Percentiles rank a stretch among this genome's conserved stretches.
These are phyloP conservation scores for Mugil cephalus DNA, from an alignment of 2,113 vertebrate genomes.

Conservation along the genomic window DNA sequence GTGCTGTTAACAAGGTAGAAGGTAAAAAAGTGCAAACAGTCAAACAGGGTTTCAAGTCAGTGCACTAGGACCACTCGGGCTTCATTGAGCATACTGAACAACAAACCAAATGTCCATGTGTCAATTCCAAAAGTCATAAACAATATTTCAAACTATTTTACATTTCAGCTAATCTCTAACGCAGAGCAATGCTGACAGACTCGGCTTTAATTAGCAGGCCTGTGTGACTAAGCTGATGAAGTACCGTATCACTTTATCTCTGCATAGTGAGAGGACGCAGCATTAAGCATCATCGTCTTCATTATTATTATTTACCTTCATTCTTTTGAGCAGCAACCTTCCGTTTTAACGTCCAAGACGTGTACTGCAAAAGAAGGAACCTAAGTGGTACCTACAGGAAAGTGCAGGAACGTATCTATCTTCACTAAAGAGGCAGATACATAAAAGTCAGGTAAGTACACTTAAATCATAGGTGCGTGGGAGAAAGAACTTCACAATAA, in stretches of 20 bases:
- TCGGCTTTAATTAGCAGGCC: background rate
- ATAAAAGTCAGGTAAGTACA: constrained; percentile 56
- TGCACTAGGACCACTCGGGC: constrained; percentile 11
- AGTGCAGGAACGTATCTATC: constrained; percentile 22
- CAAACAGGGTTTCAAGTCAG: constrained; percentile 33
- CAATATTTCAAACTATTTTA: background rate
- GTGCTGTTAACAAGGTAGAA: constrained; percentile 24
- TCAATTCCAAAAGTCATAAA: background rate
- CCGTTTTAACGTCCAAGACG: background rate
- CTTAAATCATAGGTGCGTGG: constrained; percentile 34
- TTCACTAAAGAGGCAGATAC: background rate
- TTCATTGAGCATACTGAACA: background rate
- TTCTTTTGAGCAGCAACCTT: background rate
- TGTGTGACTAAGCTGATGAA: background rate
- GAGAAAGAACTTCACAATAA: background rate
- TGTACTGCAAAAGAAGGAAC: constrained; percentile 17
- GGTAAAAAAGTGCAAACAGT: constrained; percentile 52
- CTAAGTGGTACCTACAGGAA: background rate
- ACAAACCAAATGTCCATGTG: background rate
- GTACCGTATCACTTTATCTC: background rate
- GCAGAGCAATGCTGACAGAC: background rate
- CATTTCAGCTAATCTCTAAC: background rate
- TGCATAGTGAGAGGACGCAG: background rate
- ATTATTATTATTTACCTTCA: background rate
- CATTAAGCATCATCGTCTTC: background rate